phyloP scores from a whole-genome alignment of 2,888 invertebrate species.

The Parnassius mnemosyne region DNA sequence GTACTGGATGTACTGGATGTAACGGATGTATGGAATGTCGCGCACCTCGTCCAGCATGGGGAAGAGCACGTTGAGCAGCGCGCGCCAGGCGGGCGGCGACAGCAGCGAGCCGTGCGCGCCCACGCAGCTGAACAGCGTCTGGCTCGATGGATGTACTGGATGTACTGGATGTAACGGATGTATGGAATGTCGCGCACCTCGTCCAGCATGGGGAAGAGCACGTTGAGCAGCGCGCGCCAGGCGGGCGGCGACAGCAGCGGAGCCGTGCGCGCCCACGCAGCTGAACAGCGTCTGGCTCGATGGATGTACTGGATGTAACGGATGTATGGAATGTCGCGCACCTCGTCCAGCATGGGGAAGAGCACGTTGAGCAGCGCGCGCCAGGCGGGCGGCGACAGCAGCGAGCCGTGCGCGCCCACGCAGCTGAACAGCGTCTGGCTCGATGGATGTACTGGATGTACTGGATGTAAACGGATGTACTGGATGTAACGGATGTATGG shows the following conservation, averaged over 20 bases:
- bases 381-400: slow-evolving; percentile 95
- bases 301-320: no score
- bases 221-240: slow-evolving; percentile 96
- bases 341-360: slow-evolving; percentile 96
- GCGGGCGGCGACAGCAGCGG: slow-evolving; percentile 72
- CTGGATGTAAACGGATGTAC: no score
- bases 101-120: slow-evolving; percentile 94
- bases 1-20: no score
- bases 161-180: no score
- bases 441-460: no score
- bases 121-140: slow-evolving; percentile 98
- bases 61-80: slow-evolving; percentile 95
- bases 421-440: slow-evolving; percentile 97
- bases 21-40: no score
- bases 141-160: slow-evolving; percentile 47
- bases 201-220: slow-evolving; percentile 95
- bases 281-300: no score
- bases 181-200: slow-evolving; percentile 60
- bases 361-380: slow-evolving; percentile 95
- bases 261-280: slow-evolving; percentile 47
- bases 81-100: slow-evolving; percentile 95
- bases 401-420: slow-evolving; percentile 95
- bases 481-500: no score
- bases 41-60: slow-evolving; percentile 94
- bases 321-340: slow-evolving; percentile 49